Base-by-base conservation (phyloP, 1,140 invertebrate genomes). In the Drosophila pseudoobscura region DNA sequence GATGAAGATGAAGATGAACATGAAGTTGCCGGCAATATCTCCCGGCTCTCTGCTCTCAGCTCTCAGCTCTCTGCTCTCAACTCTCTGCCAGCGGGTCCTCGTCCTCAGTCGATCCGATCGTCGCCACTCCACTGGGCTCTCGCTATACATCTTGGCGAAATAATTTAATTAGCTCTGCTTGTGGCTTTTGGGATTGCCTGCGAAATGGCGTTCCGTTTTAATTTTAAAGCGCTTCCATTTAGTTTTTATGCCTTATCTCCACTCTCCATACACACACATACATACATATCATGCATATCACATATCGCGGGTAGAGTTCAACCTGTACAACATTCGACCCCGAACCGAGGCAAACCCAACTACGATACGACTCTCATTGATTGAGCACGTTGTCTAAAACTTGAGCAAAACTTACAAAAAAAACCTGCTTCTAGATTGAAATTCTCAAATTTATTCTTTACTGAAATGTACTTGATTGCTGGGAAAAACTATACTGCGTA, bases 111-210 rank as follows among this genome's bases (percentile, higher is more conserved):
- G 31, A 31, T 49, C 50, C 41, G 20, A 2, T 22, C 0, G 2
- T 20, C 9, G 20, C 47, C 47, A 11, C 29, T 26, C 20, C 0
- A 20, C 63, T 29, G 17, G 44, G 31, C 29, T 24, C 29, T 74
- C 29, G 47, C 70, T 11, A 44, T 62, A 44, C 57, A 72, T 50
- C 59, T 55, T 22, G 43, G 53, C 49, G 53, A 82, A 61, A 78
- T 87, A 88, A 88, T 87, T 88, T 73, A 88, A 87, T 88, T 88
- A 87, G 59, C 83, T 78, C 22, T 72, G 83, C 82, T 73, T 75
- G 83, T 78, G 78, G 78, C 68, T 78, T 87, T 59, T 63, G 31
- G 61, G 71, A 76, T 68, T 84, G 75, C 71, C 52, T 44, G 31
- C 52, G 59, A 72, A 78, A 62, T 71, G 54, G 22, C 50, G 64